Evolutionary conservation across 1,140 invertebrate species (phyloP), one percentile per base, ranked within the genome.

Genomic region (Penaeus japonicus): DNA sequence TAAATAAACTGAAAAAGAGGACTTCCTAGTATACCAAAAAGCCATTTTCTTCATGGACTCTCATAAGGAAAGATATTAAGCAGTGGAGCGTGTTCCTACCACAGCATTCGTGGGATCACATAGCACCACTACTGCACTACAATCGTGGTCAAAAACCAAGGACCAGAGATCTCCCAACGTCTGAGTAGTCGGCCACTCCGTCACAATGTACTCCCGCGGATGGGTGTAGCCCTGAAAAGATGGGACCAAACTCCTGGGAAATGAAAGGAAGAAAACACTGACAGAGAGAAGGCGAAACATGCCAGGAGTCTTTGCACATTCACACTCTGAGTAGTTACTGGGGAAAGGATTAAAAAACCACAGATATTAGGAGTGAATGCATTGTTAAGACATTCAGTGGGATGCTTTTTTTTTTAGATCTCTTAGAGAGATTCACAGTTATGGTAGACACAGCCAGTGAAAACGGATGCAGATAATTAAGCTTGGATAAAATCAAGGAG

Each of bases 91-190:
- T 88, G 89, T 89, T 27, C 55, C 95, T 92, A 96, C 96, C 75
- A 95, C 97, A 95, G 93, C 17, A 96, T 92, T 92, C 65, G 92
- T 92, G 24, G 97, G 97, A 89, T 99, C 96, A 92, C 96, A 98
- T 2, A 99, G 93, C 2, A 99, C 95, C 1, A 99, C 98, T 0
- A 99, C 96, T 4, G 98, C 98, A 27, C 97, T 96, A 92, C 98
- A 99, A 92, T 99, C 97, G 92, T 99, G 98, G 93, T 99, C 98
- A 92, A 99, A 99, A n/a, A 99, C 96, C 77, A 99, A 93, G 0
- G 98, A 98, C 98, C 98, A 99, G 92, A 99, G 97, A 92, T 99
- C 98, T 54, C 97, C 97, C 87, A 97, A 95, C 0, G 98, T 99
- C 89, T 96, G 95, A 91, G 96, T 95, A 91, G 98, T 94, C 10